Conservation (phyloP, 2,797 vertebrate species). For the Poeciliopsis paucimaculata region DNA sequence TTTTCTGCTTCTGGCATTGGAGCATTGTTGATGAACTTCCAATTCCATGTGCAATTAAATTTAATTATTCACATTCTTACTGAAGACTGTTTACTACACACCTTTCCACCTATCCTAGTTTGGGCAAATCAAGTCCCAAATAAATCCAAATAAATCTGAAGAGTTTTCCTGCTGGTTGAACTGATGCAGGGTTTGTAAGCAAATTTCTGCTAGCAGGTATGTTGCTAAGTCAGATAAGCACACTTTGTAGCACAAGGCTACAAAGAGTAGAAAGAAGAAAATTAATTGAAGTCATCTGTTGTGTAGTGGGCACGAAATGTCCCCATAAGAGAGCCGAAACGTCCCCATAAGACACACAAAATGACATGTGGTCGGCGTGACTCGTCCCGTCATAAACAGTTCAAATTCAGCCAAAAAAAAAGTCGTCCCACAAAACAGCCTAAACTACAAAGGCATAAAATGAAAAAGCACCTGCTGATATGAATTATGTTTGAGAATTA, state of each 20-base stretch:
- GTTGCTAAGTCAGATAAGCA: not conserved
- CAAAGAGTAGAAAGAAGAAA: not conserved
- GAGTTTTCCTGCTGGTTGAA: not conserved
- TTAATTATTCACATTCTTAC: not conserved
- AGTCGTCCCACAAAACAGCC: not conserved
- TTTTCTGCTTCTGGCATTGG: not conserved
- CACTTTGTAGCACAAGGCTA: not conserved
- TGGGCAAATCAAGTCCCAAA: not conserved
- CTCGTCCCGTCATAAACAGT: not conserved
- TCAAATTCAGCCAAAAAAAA: not conserved
- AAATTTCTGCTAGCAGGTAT: not conserved
- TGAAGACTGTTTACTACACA: not conserved
- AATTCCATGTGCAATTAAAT: not conserved
- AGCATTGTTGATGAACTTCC: not conserved
- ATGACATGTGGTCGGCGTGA: not conserved
- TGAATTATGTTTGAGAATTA: not conserved
- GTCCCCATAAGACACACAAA: not conserved
- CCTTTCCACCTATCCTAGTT: not conserved
- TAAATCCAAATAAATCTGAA: not conserved
- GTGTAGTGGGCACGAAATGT: not conserved
- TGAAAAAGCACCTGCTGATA: not conserved
- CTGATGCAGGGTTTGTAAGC: not conserved
- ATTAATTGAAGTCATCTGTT: not conserved
- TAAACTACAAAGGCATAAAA: not conserved
- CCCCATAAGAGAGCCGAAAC: not conserved